Evolutionary conservation across 1,140 invertebrate species (phyloP), one percentile per base, ranked within the genome.

Genomic region (Drosophila asahinai): DNA sequence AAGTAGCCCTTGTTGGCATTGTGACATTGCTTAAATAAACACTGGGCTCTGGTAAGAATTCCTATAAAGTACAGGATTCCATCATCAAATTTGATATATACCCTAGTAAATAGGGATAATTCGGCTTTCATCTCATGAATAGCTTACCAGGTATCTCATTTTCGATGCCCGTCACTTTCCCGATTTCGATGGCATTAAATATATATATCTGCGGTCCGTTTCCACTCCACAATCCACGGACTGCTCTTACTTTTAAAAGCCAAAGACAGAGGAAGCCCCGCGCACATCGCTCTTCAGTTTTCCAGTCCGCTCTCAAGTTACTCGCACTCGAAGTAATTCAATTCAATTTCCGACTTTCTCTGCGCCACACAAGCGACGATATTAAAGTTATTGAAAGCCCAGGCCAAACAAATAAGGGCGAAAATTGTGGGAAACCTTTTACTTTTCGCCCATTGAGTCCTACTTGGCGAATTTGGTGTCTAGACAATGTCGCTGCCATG

Each of bases 321-420:
- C 77, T 68, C 49, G 60, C 47, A n/a, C 36, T 58, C 36, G 43
- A 65, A 77, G 81, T 83, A 83, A 83, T 80, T 83, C 81, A 83
- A 83, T 83, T 83, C 83, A 57, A 57, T 62, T 57, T 57, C 54
- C 55, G 76, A 77, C 36, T 9, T 9, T 58, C 55, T 82, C 68
- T 79, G 64, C 51, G 52, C 38, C 25, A 64, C 67, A 58, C 66
- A 83, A 83, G 62, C 70, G 54, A 80, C 83, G 76, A 25, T 40
- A 40, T 83, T 83, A 83, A 83, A 83, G 81, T 83, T 83, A 83
- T 83, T 80, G 81, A 83, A 83, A 83, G 81, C 72, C 17, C 49
- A 25, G 49, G 30, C 79, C 63, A 82, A 63, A 83, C 62, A 63
- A 48, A 83, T 71, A 83, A 57, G 61, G 45, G 11, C 15, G 27